A percentile compares a stretch with the other conserved stretches of the same genome.
These are phyloP conservation scores for Saturnia japonica DNA, from an alignment of 2,888 invertebrate genomes.

Conservation along the genomic window DNA sequence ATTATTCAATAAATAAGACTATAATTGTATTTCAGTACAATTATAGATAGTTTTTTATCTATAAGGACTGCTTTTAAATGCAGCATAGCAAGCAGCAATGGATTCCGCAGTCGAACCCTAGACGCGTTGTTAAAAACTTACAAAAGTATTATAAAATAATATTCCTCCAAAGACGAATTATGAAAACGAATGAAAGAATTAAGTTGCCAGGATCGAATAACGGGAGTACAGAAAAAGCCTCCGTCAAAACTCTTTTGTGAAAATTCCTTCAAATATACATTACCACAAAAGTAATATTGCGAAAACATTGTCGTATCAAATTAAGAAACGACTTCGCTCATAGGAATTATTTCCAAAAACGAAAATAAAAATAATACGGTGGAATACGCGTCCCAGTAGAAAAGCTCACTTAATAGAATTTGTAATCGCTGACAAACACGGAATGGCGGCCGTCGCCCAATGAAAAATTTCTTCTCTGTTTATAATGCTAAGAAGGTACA, in stretches of 20 bases:
- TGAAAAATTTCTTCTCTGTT: slow-evolving; percentile 68
- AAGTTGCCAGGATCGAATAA: slow-evolving; percentile 27
- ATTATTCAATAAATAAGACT: too few relatives aligned
- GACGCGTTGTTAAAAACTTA: neutral
- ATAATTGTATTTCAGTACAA: too few relatives aligned
- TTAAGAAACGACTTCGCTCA: slow-evolving; percentile 58
- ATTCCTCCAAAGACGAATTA: slow-evolving; percentile 18
- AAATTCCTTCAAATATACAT: slow-evolving; percentile 40
- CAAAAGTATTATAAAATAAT: neutral
- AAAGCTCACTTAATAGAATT: slow-evolving; percentile 65
- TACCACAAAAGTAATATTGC: slow-evolving; percentile 57
- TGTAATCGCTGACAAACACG: slow-evolving; percentile 59
- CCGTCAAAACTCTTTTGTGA: slow-evolving; percentile 33
- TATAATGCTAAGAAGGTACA: slow-evolving; percentile 62
- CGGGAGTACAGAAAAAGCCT: slow-evolving; percentile 12
- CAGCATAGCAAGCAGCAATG: too few relatives aligned
- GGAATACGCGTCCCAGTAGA: slow-evolving; percentile 54
- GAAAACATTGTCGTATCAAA: slow-evolving; percentile 62
- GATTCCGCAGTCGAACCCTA: neutral
- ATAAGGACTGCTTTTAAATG: too few relatives aligned
- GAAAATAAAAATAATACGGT: slow-evolving; percentile 58
- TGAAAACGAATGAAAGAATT: slow-evolving; percentile 16
- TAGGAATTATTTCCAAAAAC: slow-evolving; percentile 71
- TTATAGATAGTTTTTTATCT: too few relatives aligned
- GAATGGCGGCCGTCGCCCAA: slow-evolving; percentile 63